phyloP scores from a whole-genome alignment of 92 coral and sea anemone species.

The Phenganax subtilis region DNA sequence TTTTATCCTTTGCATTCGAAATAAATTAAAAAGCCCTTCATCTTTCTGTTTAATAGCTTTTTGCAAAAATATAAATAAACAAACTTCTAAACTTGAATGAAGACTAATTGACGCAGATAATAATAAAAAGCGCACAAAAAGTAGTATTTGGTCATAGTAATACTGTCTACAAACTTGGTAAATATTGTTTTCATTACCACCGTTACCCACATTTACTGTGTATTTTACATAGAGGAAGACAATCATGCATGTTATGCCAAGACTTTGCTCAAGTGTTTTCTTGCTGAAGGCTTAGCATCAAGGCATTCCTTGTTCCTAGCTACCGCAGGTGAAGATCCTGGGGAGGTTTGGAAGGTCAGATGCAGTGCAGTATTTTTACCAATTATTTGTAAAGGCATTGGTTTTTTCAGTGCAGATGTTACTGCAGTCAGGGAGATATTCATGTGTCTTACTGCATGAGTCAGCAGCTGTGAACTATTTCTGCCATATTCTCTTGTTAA shows the following conservation, averaged over 20 bases:
- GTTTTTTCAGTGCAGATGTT: not conserved
- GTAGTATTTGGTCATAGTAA: too few relatives aligned
- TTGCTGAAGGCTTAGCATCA: slow-evolving; percentile 91
- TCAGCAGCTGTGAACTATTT: too few relatives aligned
- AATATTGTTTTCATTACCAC: too few relatives aligned
- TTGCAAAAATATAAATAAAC: too few relatives aligned
- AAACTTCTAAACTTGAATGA: too few relatives aligned
- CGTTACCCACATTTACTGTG: not conserved
- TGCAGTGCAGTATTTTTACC: not conserved
- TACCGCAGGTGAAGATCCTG: slow-evolving; percentile 77
- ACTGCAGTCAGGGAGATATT: not conserved
- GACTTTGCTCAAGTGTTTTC: slow-evolving; percentile 81
- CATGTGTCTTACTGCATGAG: not conserved
- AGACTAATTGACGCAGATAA: too few relatives aligned
- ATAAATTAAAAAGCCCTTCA: too few relatives aligned
- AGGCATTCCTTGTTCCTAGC: slow-evolving; percentile 81
- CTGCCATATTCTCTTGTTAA: too few relatives aligned
- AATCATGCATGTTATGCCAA: slow-evolving; percentile 80
- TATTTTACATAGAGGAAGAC: slow-evolving; percentile 69
- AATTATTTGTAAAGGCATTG: not conserved
- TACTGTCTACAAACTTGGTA: too few relatives aligned
- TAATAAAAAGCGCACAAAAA: too few relatives aligned
- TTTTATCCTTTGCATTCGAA: too few relatives aligned
- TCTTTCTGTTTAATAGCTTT: too few relatives aligned
- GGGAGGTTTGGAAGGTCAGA: slow-evolving; percentile 61